Percentiles rank a stretch among this genome's conserved stretches.
phyloP scores from a whole-genome alignment of 2,888 invertebrate genomes.

The Macaria notata region DNA sequence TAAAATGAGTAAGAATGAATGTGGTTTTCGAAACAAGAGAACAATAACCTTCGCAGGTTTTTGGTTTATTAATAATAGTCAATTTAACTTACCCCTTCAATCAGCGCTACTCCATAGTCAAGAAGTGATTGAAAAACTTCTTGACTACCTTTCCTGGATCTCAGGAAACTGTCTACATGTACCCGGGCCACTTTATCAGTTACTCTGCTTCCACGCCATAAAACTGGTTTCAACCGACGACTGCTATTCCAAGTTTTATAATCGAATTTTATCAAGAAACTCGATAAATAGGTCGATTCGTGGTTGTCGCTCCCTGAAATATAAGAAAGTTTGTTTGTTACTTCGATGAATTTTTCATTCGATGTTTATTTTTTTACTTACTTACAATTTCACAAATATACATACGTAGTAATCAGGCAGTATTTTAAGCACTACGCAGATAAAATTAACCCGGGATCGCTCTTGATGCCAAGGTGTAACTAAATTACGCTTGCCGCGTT shows the following conservation, averaged over 20 bases:
- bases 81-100: slow-evolving; percentile 18
- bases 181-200: slow-evolving; percentile 61
- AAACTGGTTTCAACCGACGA: slow-evolving; percentile 49
- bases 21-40: too few species aligned
- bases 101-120: slow-evolving; percentile 47
- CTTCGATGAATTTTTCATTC: too few species aligned
- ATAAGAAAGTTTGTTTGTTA: neutral
- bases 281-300: slow-evolving; percentile 69
- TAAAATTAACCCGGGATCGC: too few species aligned
- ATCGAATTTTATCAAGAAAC: slow-evolving; percentile 70
- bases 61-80: too few species aligned
- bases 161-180: slow-evolving; percentile 71
- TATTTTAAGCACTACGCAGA: too few species aligned
- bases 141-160: slow-evolving; percentile 62
- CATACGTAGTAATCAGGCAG: too few species aligned
- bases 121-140: slow-evolving; percentile 76
- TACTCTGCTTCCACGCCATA: slow-evolving; percentile 76
- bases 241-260: slow-evolving; percentile 56
- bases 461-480: too few species aligned
- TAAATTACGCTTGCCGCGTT: too few species aligned
- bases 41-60: too few species aligned
- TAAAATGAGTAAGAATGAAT: too few species aligned
- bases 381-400: too few species aligned
- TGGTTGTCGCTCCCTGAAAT: slow-evolving; percentile 83
- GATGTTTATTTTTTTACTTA: too few species aligned